phyloP scores from a whole-genome alignment of 2,113 vertebrate genomes.

The Romanogobio albipinnatus region DNA sequence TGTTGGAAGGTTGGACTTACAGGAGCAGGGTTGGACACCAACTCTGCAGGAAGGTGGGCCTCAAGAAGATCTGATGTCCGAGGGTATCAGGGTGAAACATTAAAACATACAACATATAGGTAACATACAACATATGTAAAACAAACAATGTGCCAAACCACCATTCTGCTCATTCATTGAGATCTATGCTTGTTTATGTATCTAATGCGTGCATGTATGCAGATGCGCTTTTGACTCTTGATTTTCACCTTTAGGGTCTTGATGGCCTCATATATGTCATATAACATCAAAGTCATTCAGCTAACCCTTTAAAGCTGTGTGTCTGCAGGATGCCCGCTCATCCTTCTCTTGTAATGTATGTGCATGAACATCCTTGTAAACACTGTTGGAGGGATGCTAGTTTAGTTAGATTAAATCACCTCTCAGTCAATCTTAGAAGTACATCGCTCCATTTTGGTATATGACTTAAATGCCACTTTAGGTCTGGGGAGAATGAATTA shows the following conservation, averaged over 20 bases:
- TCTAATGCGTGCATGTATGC: background rate
- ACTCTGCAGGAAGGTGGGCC: background rate
- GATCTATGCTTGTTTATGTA: no score
- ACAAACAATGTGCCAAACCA: background rate
- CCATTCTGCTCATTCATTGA: background rate
- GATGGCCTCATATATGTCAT: conserved; percentile 26
- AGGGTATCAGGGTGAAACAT: background rate
- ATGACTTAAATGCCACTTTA: background rate
- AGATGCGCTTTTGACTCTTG: conserved; percentile 16
- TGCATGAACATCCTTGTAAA: conserved; percentile 20
- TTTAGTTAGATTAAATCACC: conserved; percentile 6
- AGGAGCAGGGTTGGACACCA: background rate
- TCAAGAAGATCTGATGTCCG: background rate
- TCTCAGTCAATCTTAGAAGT: conserved; percentile 31
- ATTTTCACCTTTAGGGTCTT: conserved; percentile 26
- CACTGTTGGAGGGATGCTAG: conserved; percentile 11
- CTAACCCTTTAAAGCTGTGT: conserved; percentile 29
- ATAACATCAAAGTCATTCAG: conserved; percentile 33
- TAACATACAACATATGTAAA: background rate
- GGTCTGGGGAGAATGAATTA: background rate
- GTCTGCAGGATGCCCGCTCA: conserved; percentile 32
- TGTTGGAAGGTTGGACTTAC: background rate
- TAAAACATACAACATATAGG: background rate
- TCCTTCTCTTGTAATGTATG: background rate
- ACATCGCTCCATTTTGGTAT: background rate